Conservation (phyloP, 2,797 vertebrate genomes). For the Diglossa cyanea region DNA sequence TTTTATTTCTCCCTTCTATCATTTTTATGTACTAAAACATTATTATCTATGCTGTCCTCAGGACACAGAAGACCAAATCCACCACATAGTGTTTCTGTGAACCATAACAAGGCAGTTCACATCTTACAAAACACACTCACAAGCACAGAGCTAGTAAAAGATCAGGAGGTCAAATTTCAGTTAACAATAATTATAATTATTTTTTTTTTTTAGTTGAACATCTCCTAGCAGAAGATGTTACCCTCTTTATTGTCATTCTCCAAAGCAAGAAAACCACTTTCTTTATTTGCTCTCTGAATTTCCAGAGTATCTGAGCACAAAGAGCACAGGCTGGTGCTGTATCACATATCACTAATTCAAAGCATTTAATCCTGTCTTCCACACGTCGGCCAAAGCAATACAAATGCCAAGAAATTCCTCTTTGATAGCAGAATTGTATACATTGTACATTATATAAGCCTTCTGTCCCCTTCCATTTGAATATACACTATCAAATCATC, state of each 20-base stretch:
- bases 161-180: neutral
- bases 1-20: conserved; percentile 33
- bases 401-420: conserved; percentile 12
- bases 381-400: neutral
- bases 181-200: neutral
- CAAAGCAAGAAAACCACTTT: neutral
- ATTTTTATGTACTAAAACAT: conserved; percentile 1
- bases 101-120: neutral
- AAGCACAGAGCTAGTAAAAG: neutral
- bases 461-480: neutral
- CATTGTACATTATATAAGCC: neutral
- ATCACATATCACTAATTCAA: neutral
- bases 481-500: conserved; percentile 16
- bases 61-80: neutral
- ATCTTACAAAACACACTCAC: neutral
- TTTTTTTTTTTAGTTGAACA: neutral
- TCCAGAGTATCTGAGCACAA: neutral
- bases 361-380: neutral
- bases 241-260: neutral
- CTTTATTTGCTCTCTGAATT: neutral
- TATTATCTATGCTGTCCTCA: neutral
- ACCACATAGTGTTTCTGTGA: neutral
- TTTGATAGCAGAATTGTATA: neutral
- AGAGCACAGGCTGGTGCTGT: neutral
- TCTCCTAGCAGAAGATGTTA: neutral